Evolutionary conservation across 2,797 vertebrate genomes (phyloP), one percentile per base, ranked within the genome.

Genomic region (Siniperca obscura): DNA sequence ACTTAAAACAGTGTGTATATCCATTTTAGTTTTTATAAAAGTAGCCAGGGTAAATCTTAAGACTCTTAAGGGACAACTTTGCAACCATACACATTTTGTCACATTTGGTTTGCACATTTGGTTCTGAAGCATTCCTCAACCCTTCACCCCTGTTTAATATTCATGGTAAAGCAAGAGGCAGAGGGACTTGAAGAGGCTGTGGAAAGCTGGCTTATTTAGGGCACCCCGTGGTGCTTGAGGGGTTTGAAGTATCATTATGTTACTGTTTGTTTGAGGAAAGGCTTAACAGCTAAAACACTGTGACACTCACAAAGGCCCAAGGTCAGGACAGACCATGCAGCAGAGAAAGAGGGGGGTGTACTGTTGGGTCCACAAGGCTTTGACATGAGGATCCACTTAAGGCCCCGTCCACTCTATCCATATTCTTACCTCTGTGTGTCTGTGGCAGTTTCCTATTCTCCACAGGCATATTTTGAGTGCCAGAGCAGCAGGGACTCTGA

Each of bases 161-260:
- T 94, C 93, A 95, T 93, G 81, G 87, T 91, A 83, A 89, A 90
- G 87, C 88, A 88, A 87, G 89, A 90, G 85, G 79, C 64, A 82
- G 74, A 83, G 74, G 81, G 68, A 86, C 71, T 77, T 82, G 82
- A 85, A 80, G 76, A 88, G 88, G 78, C 80, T 69, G 83, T 62
- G 74, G 84, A 89, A 84, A 74, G 65, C 78, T 66, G 83, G 90
- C 92, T 93, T 93, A 90, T 94, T 94, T 92, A 90, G 91, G 92
- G 82, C 86, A 89, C 93, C 95, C 95, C 3, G 81, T 66, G 81
- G 93, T 91, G 95, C 85, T 92, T 87, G 84, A 93, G 89, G 90
- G 90, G 91, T 95, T 95, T 95, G 94, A 96, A 95, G 95, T 95
- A 92, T 95, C 94, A 92, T 95, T 95, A 93, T 93, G 94, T 95